Base-by-base conservation (phyloP, 2,888 invertebrate species). In the Phytoseiulus persimilis region DNA sequence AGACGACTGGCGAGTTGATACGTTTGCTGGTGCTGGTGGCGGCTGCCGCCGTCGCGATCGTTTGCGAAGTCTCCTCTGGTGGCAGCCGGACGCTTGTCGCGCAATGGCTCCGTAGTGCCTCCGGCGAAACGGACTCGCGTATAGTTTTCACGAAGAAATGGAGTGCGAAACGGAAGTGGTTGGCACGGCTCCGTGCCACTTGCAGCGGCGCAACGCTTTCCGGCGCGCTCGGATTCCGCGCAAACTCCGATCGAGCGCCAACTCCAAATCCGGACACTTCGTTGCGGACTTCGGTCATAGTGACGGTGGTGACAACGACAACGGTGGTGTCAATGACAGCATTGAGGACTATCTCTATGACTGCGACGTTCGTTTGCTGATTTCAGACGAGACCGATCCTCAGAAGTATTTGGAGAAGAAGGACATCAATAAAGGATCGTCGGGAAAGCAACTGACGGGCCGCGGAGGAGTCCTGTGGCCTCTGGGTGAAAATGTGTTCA, bases 331-430 rank as follows among this genome's bases (percentile, higher is more conserved):
- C 14, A 23, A 65, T 65, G 14, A 28, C 65, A 28, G 18, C 23
- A 28, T 18, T 9, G 39, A 65, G 28, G 65, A 23, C 5, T 14
- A 65, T 18, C 65, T 2, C 18, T 6, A 23, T 65, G 23, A 23
- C 28, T 65, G 65, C 28, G 65, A 65, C 18, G 65, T 65, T 65
- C 28, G 14, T n/a, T 89, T 89, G 28, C 18, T 91, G 90, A 31
- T 91, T 91, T 5, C 90, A 92, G 92, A 92, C 90, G 92, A 92
- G 90, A 91, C 91, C 18, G 92, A 92, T 90, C 92, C 92, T 9
- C 92, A 87, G 18, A 87, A 87, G 39, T 87, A 87, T 45, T 45
- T 87, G 87, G 87, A 87, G 91, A 9, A 92, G 87, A 87, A 87
- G 87, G 87, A 87, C 31, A 87, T 87, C 87, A 87, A 87, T 31